Conservation (phyloP, 2,888 invertebrate species). For the Gasteruption jaculator region DNA sequence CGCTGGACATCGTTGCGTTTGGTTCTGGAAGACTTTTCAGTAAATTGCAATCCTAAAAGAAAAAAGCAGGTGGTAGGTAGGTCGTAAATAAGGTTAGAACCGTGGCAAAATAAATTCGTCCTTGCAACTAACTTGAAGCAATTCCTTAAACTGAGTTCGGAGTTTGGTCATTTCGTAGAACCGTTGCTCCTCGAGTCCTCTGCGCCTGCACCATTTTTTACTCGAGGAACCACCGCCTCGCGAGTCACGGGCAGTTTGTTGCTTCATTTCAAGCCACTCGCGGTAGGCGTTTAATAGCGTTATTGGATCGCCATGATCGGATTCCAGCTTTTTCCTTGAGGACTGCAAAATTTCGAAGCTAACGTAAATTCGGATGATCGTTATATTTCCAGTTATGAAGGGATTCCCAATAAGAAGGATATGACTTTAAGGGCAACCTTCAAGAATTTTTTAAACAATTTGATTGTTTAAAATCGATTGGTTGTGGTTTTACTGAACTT, state of each 20-base stretch:
- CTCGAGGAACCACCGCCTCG: constrained; percentile 37
- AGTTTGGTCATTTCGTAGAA: constrained; percentile 96
- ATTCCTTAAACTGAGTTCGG: constrained; percentile 79
- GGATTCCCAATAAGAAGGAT: too few relatives aligned
- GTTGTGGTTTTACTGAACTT: constrained; percentile 5
- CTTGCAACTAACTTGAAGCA: constrained; percentile 69
- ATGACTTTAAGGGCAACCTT: too few relatives aligned
- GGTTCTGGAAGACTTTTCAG: constrained; percentile 54
- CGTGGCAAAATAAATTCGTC: constrained; percentile 1
- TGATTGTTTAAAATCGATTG: constrained; percentile 5
- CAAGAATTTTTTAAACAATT: constrained; percentile 11
- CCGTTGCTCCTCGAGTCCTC: constrained; percentile 94
- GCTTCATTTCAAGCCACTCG: constrained; percentile 83
- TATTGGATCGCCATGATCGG: constrained; percentile 93
- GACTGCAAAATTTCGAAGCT: constrained; percentile 51
- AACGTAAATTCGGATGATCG: neutral
- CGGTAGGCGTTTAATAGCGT: constrained; percentile 82
- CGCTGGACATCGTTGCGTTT: constrained; percentile 57
- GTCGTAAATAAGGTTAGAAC: constrained; percentile 18
- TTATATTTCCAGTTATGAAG: too few relatives aligned
- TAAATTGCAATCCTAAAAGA: constrained; percentile 60
- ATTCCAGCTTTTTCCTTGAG: constrained; percentile 75
- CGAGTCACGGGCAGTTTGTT: constrained; percentile 47
- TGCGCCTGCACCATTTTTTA: constrained; percentile 80
- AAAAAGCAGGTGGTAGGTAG: too few relatives aligned